Base-by-base conservation (phyloP, 2,113 vertebrate species). In the Grallaria varia region DNA sequence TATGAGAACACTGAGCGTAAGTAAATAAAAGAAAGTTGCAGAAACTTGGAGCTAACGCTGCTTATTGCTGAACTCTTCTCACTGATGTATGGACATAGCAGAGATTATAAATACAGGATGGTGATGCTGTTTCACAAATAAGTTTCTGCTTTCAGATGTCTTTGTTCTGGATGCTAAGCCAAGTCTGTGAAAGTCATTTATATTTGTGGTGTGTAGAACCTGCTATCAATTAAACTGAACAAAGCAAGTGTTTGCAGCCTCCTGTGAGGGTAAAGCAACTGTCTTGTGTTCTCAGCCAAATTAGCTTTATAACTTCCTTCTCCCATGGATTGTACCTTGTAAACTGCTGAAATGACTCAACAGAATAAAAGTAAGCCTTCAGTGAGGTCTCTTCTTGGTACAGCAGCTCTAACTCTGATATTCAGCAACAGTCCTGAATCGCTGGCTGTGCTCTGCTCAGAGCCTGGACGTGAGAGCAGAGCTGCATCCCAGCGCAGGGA, bases 201-300 rank as follows among this genome's bases (percentile, higher is more conserved):
- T 85, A 85, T 76, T 52, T 55, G 37, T 45, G 71, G 27, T 52
- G 27, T 87, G 67, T 87, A 74, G 67, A 72, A 78, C 21, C 18
- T 87, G 23, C 35, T 63, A n/a, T 60, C 66, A 90, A 53, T 96
- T 95, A 80, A 83, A 91, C 49, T 40, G 82, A 95, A 87, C 55
- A 87, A 94, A 94, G 53, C n/a, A 87, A 93, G 67, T 35, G 55
- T 60, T 81, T 83, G 33, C 63, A 93, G 62, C 82, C 42, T 91
- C 92, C 22, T 56, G 35, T 84, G 58, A 60, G 20, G 35, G 66
- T 53, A 64, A 89, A 76, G 35, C 75, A 88, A 82, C 52, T 5
- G 6, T 50, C 67, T 76, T 44, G 7, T 71, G 31, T 71, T 91
- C 67, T 77, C 18, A 24, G 68, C 60, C 56, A 88, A 88, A 85